Evolutionary conservation across 1,140 invertebrate genomes (phyloP), one percentile per base, ranked within the genome.

Genomic region (Drosophila prosaltans): DNA sequence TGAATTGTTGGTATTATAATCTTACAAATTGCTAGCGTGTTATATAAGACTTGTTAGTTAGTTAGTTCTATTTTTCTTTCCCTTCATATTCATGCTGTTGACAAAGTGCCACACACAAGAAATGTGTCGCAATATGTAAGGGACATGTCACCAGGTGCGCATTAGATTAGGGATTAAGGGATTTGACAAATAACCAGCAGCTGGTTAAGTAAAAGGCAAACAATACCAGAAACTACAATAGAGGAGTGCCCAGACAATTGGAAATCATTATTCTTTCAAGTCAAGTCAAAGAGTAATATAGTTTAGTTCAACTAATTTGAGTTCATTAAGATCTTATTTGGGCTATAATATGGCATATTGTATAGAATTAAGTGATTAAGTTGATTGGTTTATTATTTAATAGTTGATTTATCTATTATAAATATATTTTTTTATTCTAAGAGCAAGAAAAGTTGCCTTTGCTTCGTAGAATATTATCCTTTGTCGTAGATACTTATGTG

Each of bases 91-190:
- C 45, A 51, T 26, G 21, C 45, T 24, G 45, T 48, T 48, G 45
- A 48, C 45, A 48, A 11, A 41, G 40, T 41, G 8, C 9, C 43
- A 51, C 45, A 51, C 7, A 48, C n/a, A 48, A 51, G 21, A 24
- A 51, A 26, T 51, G 21, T 51, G 45, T n/a, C 45, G 21, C 45
- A 51, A 51, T 51, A 51, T 51, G 45, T 51, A 10, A 10, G 21
- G n/a, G 8, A 51, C 45, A 51, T 51, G 45, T 51, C 21, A 26
- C 45, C 45, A 51, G 45, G 45, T 51, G 45, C 2, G 24, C 21
- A 51, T 51, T 51, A 10, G 45, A 51, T 51, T 26, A 51, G 45
- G 45, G 45, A 51, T 51, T 51, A 51, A 51, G 45, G 45, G 45
- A 51, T 51, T 51, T 51, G 21, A 26, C 45, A 51, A 51, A 51